Evolutionary conservation across 2,888 invertebrate genomes (phyloP).

Genomic region (Caenorhabditis auriculariae): DNA sequence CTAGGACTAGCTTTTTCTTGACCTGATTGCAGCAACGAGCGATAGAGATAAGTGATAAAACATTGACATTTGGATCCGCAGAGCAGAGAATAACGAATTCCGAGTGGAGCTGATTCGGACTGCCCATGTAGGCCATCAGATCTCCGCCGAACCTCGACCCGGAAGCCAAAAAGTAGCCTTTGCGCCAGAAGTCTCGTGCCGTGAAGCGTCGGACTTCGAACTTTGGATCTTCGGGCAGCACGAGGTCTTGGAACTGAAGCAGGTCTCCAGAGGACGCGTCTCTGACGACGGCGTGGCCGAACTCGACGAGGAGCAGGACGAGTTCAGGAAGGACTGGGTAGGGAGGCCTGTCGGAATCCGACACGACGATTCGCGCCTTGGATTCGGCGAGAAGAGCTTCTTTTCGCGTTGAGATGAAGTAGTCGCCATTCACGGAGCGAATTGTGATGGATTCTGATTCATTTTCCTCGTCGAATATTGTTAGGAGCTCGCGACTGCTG

Average conservation of each 20-base stretch:
- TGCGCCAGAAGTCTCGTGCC: slow-evolving; percentile 23
- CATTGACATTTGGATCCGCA: slow-evolving; percentile 3
- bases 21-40: no score
- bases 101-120: slow-evolving; percentile 20
- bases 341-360: slow-evolving; percentile 8
- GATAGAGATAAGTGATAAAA: no score
- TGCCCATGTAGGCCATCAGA: slow-evolving; percentile 13
- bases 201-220: slow-evolving; percentile 16
- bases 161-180: slow-evolving; percentile 10
- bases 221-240: slow-evolving; percentile 6
- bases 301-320: slow-evolving; percentile 13
- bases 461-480: background rate
- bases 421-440: no score
- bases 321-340: slow-evolving; percentile 9
- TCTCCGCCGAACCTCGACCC: slow-evolving; percentile 25
- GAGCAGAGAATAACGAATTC: slow-evolving; percentile 22
- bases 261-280: slow-evolving; percentile 1
- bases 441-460: background rate
- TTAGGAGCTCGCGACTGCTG: no score
- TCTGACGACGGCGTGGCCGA: slow-evolving; percentile 13
- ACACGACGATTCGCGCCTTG: slow-evolving; percentile 3
- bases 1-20: no score
- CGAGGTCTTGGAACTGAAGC: slow-evolving; percentile 3
- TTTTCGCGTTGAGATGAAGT: no score
- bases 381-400: slow-evolving; percentile 8